phyloP scores from a whole-genome alignment of 2,113 vertebrate genomes.

The Promerops cafer region DNA sequence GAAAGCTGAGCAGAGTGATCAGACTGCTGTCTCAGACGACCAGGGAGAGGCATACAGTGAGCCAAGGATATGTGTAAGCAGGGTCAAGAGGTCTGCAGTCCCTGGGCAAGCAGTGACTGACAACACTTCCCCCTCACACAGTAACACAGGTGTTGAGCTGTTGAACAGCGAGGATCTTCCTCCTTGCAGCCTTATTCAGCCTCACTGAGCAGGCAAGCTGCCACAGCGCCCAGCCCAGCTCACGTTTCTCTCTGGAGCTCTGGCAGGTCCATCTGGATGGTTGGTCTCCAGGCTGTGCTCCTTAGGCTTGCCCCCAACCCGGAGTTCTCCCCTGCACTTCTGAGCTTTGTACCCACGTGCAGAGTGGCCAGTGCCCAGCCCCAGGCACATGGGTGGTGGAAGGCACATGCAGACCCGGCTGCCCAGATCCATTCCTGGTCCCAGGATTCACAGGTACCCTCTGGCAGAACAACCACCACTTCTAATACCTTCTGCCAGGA shows the following conservation, averaged over 20 bases:
- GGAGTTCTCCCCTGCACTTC: background rate
- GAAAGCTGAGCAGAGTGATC: background rate
- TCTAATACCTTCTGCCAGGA: background rate
- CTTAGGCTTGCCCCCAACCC: background rate
- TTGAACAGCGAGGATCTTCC: rapidly evolving
- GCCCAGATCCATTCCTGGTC: rapidly evolving
- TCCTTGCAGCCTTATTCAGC: background rate
- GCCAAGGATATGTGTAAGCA: background rate
- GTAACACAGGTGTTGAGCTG: background rate
- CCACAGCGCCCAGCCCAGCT: background rate
- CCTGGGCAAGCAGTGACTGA: background rate
- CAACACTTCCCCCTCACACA: background rate
- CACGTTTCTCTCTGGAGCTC: rapidly evolving
- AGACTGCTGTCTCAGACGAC: background rate
- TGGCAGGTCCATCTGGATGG: background rate
- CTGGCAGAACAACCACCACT: background rate
- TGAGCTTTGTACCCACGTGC: rapidly evolving
- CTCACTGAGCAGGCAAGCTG: background rate
- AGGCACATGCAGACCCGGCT: background rate
- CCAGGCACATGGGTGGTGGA: rapidly evolving
- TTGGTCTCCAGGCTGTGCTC: background rate
- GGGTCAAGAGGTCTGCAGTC: background rate
- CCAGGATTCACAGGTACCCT: background rate
- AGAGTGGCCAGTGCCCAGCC: background rate
- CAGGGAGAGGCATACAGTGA: background rate